phyloP scores from a whole-genome alignment of 2,113 vertebrate species.

The Brevimyrus niger region DNA sequence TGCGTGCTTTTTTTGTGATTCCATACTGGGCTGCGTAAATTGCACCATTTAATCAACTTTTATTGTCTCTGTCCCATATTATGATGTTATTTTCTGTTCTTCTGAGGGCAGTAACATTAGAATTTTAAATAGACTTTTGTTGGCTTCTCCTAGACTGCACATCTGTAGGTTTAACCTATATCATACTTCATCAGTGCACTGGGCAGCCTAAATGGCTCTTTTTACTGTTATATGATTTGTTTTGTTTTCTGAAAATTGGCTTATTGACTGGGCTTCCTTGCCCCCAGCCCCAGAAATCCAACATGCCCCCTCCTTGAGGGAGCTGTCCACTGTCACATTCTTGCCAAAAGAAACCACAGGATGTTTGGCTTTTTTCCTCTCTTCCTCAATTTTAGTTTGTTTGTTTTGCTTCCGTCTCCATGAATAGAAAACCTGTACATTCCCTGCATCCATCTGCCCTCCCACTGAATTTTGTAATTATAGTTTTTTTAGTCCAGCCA shows the following conservation, averaged over 20 bases:
- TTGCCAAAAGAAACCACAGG: slow-evolving; percentile 33
- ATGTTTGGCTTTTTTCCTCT: slow-evolving; percentile 29
- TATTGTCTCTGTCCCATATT: background rate
- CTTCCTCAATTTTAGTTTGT: slow-evolving; percentile 29
- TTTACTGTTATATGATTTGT: background rate
- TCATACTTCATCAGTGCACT: background rate
- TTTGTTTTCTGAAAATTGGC: background rate
- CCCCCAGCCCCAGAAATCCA: background rate
- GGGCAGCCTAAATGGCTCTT: background rate
- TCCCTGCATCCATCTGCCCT: slow-evolving; percentile 28
- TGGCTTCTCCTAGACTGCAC: background rate
- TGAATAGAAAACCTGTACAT: slow-evolving; percentile 33
- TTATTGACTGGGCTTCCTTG: background rate
- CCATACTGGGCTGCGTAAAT: background rate
- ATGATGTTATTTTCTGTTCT: background rate
- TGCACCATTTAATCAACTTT: background rate
- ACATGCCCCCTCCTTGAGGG: slow-evolving; percentile 21
- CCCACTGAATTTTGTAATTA: slow-evolving; percentile 35
- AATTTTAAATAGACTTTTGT: background rate
- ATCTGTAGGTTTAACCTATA: background rate
- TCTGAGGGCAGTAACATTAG: background rate
- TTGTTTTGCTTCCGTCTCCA: slow-evolving; percentile 34
- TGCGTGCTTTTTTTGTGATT: background rate
- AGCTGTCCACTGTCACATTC: slow-evolving; percentile 9
- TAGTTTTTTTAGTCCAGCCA: slow-evolving; percentile 27